Evolutionary conservation across 2,113 vertebrate species (phyloP).

Genomic region (Tragelaphus imberbis): DNA sequence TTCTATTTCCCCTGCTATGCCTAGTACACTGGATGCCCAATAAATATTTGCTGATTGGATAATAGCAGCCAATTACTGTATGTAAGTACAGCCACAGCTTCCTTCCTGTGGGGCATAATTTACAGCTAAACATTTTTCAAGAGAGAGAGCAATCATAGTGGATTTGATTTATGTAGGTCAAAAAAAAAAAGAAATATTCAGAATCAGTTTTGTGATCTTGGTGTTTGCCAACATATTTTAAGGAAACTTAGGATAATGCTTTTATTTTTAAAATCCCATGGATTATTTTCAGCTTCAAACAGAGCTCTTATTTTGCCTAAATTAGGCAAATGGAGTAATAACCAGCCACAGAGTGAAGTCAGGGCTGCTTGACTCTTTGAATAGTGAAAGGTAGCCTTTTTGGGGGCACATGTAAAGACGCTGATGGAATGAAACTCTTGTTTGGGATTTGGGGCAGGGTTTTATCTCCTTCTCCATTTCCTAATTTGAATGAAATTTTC

Average conservation of each 20-base stretch:
- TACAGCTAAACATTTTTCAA: constrained; percentile 25
- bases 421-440: background rate
- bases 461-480: background rate
- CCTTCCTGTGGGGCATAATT: background rate
- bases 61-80: background rate
- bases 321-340: background rate
- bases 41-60: constrained; percentile 37
- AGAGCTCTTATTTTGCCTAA: constrained; percentile 13
- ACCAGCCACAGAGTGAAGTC: background rate
- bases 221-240: constrained; percentile 40
- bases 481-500: constrained; percentile 7
- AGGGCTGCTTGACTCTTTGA: background rate
- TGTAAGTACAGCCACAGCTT: background rate
- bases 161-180: constrained; percentile 31
- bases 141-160: background rate
- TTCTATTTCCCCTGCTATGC: constrained; percentile 6
- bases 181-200: background rate
- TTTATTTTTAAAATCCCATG: constrained; percentile 22
- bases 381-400: background rate
- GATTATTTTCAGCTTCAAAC: constrained; percentile 49
- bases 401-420: background rate
- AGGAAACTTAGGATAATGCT: constrained; percentile 20
- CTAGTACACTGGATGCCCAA: background rate
- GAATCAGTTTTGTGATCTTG: background rate
- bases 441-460: background rate